Evolutionary conservation across 2,113 vertebrate genomes (phyloP).

Genomic region (Varanus komodoensis): DNA sequence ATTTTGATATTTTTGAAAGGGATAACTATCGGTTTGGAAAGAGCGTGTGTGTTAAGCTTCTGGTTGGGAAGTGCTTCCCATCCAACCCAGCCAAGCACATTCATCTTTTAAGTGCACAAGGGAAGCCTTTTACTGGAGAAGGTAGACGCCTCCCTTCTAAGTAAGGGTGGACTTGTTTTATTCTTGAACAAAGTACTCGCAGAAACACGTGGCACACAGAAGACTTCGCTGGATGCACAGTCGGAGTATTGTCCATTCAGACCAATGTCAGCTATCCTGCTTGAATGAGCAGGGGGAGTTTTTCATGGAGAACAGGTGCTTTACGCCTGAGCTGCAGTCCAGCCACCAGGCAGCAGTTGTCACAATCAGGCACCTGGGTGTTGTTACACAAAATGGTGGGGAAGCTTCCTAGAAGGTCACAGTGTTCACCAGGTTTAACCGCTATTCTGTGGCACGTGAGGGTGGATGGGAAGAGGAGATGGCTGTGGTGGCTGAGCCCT

Average conservation of each 20-base stretch:
- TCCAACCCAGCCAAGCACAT: slow-evolving; percentile 25
- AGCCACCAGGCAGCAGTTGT: background rate
- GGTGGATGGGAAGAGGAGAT: background rate
- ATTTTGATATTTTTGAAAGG: slow-evolving; percentile 49
- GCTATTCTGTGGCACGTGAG: too few species aligned
- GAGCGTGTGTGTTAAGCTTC: background rate
- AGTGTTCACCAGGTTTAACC: background rate
- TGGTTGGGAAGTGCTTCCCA: slow-evolving; percentile 7
- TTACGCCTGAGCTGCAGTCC: background rate
- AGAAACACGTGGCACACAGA: slow-evolving; percentile 29
- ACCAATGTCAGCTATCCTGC: background rate
- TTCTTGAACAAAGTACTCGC: slow-evolving; percentile 40
- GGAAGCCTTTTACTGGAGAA: slow-evolving; percentile 50
- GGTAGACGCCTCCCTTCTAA: slow-evolving; percentile 38
- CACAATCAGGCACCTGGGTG: background rate
- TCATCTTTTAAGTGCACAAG: slow-evolving; percentile 47
- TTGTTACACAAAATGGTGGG: background rate
- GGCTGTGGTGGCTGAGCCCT: background rate
- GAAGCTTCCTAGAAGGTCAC: background rate
- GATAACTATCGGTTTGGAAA: slow-evolving; percentile 50
- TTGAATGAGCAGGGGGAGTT: background rate
- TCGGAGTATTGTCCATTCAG: background rate
- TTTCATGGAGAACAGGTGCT: background rate
- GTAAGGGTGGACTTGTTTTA: slow-evolving; percentile 44
- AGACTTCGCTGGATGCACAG: too few species aligned